phyloP scores from a whole-genome alignment of 2,888 invertebrate species.

The Ormyrus nitidulus region DNA sequence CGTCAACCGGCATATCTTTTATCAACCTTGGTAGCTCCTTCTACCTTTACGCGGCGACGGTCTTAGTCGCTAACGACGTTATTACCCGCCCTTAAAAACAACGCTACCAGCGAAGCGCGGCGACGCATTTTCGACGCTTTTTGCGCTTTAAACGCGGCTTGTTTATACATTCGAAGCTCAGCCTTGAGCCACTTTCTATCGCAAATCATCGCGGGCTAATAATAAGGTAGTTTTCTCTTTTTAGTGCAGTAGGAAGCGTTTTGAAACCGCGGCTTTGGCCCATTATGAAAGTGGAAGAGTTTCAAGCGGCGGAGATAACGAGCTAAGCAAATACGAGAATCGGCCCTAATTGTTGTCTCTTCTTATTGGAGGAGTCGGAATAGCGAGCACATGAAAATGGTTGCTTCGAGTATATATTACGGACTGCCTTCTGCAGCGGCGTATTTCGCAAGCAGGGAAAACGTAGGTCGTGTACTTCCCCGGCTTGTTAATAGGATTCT shows the following conservation, averaged over 20 bases:
- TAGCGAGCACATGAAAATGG: constrained; percentile 8
- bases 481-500: too few relatives aligned
- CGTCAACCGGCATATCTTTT: constrained; percentile 17
- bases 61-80: background rate
- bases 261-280: background rate
- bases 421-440: too few relatives aligned
- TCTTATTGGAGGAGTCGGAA: constrained; percentile 18
- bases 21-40: constrained; percentile 16
- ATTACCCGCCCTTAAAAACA: background rate
- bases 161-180: background rate
- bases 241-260: too few relatives aligned
- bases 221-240: too few relatives aligned
- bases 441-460: too few relatives aligned
- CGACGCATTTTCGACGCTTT: background rate
- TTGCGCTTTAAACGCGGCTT: background rate
- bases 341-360: constrained; percentile 27
- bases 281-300: constrained; percentile 17
- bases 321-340: constrained; percentile 1
- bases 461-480: too few relatives aligned
- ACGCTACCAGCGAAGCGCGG: background rate
- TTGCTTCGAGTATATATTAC: background rate
- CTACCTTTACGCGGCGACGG: constrained; percentile 1
- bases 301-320: constrained; percentile 7
- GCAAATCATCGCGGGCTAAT: background rate
- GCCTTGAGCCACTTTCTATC: constrained; percentile 41